These are phyloP conservation scores for Falco biarmicus DNA, from an alignment of 2,797 vertebrate species.

Conservation along the genomic window DNA sequence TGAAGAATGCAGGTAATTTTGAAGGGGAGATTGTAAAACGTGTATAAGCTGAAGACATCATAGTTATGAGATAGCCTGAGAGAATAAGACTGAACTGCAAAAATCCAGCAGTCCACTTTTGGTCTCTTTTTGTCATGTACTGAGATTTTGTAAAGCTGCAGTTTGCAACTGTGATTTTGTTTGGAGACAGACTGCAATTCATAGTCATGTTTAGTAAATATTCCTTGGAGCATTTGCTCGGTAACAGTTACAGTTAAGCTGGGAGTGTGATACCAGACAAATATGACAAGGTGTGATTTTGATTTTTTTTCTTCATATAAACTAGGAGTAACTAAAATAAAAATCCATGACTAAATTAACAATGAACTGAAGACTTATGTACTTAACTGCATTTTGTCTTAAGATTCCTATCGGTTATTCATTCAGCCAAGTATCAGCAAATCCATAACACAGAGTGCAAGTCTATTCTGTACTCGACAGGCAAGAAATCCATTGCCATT, in stretches of 20 bases:
- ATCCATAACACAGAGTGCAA: neutral
- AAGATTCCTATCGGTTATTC: neutral
- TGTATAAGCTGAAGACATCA: neutral
- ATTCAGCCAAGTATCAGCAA: neutral
- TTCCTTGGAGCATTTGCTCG: neutral
- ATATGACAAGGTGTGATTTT: neutral
- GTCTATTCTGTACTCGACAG: neutral
- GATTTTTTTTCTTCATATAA: neutral
- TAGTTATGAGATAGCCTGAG: neutral
- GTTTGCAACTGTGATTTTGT: neutral
- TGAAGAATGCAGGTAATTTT: neutral
- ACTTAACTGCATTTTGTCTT: neutral
- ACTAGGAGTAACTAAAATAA: slow-evolving; percentile 9
- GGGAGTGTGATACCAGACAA: neutral
- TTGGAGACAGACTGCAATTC: neutral
- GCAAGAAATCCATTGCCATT: neutral
- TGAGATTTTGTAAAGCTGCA: neutral
- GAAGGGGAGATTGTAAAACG: neutral
- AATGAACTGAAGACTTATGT: neutral
- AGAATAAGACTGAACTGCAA: neutral
- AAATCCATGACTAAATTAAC: neutral
- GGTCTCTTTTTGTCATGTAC: neutral
- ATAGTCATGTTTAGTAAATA: neutral
- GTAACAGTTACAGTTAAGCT: slow-evolving; percentile 8
- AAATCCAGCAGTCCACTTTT: neutral